Evolutionary conservation across 2,113 vertebrate species (phyloP), one percentile per base, ranked within the genome.

Genomic region (Pandion haliaetus): DNA sequence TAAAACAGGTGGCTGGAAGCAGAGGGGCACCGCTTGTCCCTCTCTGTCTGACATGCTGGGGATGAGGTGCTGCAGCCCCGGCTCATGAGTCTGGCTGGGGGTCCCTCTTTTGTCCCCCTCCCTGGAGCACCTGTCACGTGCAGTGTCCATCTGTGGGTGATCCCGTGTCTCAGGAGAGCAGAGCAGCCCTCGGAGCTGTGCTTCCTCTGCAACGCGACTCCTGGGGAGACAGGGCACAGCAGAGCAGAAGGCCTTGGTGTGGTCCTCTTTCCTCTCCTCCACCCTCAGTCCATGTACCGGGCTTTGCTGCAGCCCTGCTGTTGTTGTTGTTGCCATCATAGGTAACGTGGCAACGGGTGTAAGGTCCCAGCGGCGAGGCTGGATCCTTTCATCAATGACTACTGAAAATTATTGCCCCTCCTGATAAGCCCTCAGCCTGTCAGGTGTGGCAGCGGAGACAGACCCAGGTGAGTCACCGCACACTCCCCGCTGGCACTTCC

Each of bases 61-160:
- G 38, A 47, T 8, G 18, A 18, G 12, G 9, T 31, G 36, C 65
- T n/a, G 63, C 63, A 50, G 42, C 42, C 42, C 14, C 14, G 50
- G 49, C 21, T 17, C 2, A 0, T 0, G 2, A 24, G 26, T 12
- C 32, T 24, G 52, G 6, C 45, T 74, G n/a, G 31, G 16, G 29
- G 5, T n/a, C 36, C 29, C 55, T 20, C 38, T 40, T 40, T 6
- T 10, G 50, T 31, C 14, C 36, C 42, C 8, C 6, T 15, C 7
- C 26, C 63, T 9, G 0, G 3, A 32, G 26, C 0, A 0, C 63
- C 36, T 13, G 38, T 16, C 13, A 10, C 1, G 3, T 7, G 47
- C 17, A 6, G 7, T 6, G 25, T 17, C 0, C 0, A 6, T 44
- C 32, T 57, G 42, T 0, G 1, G 36, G 32, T 0, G 0, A 76